Evolutionary conservation across 1,140 invertebrate genomes (phyloP).

Genomic region (Gonatopus flavifemur): DNA sequence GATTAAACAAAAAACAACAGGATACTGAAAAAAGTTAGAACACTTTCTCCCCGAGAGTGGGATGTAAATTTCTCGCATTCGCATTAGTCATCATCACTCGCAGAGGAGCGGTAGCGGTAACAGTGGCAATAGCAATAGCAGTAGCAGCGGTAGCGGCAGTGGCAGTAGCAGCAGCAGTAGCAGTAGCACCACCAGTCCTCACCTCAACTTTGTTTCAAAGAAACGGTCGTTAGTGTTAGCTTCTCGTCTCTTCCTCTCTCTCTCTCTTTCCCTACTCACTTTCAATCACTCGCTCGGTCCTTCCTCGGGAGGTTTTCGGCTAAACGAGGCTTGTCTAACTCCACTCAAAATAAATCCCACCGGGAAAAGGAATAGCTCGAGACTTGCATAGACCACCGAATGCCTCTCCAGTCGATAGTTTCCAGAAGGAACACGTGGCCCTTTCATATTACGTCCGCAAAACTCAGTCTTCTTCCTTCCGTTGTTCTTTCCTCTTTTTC

Average conservation of each 20-base stretch:
- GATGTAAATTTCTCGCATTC: constrained; percentile 41
- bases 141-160: too few species aligned
- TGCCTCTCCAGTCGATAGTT: too few species aligned
- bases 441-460: too few species aligned
- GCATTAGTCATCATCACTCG: constrained; percentile 46
- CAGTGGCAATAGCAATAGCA: too few species aligned
- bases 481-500: too few species aligned
- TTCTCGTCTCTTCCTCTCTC: background rate
- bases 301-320: background rate
- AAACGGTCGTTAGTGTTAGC: too few species aligned
- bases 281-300: background rate
- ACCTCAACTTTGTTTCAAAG: constrained; percentile 24
- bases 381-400: constrained; percentile 10
- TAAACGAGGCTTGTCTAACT: constrained; percentile 25
- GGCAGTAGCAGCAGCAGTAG: too few species aligned
- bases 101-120: too few species aligned
- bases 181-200: too few species aligned
- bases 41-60: constrained; percentile 33
- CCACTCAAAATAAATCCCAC: constrained; percentile 26
- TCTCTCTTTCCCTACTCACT: constrained; percentile 4
- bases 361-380: constrained; percentile 23
- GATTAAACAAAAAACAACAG: too few species aligned
- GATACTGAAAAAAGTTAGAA: too few species aligned
- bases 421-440: constrained; percentile 6
- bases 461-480: too few species aligned